Percentiles rank a stretch among this genome's conserved stretches.
phyloP scores from a whole-genome alignment of 2,888 invertebrate genomes.

The Andrena trimmerana region DNA sequence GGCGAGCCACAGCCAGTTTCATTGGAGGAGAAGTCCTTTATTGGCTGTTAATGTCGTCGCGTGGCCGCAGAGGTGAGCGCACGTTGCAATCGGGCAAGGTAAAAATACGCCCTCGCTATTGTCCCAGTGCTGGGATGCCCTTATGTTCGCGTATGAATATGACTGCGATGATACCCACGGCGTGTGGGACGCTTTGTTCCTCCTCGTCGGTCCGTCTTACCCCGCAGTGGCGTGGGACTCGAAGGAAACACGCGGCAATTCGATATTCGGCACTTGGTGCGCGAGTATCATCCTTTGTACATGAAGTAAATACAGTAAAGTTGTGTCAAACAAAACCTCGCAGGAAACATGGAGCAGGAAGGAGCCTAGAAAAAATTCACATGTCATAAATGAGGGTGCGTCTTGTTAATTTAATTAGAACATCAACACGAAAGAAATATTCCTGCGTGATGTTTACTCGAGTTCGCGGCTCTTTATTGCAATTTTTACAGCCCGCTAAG shows the following conservation, averaged over 20 bases:
- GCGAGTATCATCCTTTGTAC: neutral
- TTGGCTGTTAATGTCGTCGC: conserved; percentile 52
- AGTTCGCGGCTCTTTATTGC: neutral
- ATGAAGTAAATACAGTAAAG: too few relatives aligned
- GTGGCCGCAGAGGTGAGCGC: conserved; percentile 45
- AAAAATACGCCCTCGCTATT: conserved; percentile 56
- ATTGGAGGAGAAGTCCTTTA: conserved; percentile 45
- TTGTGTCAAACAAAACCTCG: too few relatives aligned
- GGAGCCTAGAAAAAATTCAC: too few relatives aligned
- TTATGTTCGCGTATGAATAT: conserved; percentile 76
- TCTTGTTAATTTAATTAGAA: neutral
- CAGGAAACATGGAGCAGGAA: too few relatives aligned
- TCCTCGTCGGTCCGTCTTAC: conserved; percentile 67
- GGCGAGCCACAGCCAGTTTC: conserved; percentile 15
- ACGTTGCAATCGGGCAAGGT: conserved; percentile 39
- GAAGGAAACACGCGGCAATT: neutral
- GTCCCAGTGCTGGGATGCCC: conserved; percentile 73
- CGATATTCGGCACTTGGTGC: neutral
- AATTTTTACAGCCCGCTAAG: conserved; percentile 2
- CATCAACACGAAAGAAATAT: neutral
- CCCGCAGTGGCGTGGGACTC: conserved; percentile 67
- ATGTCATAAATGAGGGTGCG: too few relatives aligned
- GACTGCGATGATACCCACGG: conserved; percentile 76
- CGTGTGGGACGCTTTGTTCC: conserved; percentile 81
- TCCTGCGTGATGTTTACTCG: neutral